Base-by-base conservation (phyloP, 1,140 invertebrate species). In the Trichonephila clavata region DNA sequence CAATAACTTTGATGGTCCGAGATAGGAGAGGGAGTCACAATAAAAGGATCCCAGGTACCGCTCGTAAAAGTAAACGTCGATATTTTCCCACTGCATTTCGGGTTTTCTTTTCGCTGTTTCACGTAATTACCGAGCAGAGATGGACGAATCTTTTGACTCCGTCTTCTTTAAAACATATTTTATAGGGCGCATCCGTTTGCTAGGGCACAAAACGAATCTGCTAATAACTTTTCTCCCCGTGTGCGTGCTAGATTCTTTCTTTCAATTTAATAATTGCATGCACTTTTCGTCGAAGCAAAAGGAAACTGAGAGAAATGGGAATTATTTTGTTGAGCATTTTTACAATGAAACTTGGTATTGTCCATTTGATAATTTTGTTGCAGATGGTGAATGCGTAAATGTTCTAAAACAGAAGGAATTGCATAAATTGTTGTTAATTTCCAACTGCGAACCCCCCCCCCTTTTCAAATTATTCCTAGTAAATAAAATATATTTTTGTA, bases 1-100 rank as follows among this genome's bases (percentile, higher is more conserved):
- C 80, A 91, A 91, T 91, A 91, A 91, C 50, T 91, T 91, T 91
- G 57, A 91, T 84, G 80, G 57, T 91, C 68, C 80, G 16, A 84
- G 50, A 83, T 84, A 91, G 77, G 57, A n/a, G 14, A 43, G 80
- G 32, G 27, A 16, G 43, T 27, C 27, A 39, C 68, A 50, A 43
- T 77, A 90, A 90, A 90, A 50, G 68, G 86, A 43, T 60, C 32
- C 27, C 32, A 88, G 86, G 43, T 39, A 88, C 61, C 8, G 24
- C 39, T 90, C 88, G 88, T 90, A 90, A 90, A 90, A 60, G 61
- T 80, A 32, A 77, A 90, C 39, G 88, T 90, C 88, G 68, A 90
- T 65, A 68, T 68, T 71, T 88, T 59, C 61, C 32, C 32, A 88
- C 63, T 88, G 20, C 20, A 61, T 65, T 88, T 60, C 50, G 88